phyloP scores from a whole-genome alignment of 23 tunicate genomes.

The Trididemnum miniatum region DNA sequence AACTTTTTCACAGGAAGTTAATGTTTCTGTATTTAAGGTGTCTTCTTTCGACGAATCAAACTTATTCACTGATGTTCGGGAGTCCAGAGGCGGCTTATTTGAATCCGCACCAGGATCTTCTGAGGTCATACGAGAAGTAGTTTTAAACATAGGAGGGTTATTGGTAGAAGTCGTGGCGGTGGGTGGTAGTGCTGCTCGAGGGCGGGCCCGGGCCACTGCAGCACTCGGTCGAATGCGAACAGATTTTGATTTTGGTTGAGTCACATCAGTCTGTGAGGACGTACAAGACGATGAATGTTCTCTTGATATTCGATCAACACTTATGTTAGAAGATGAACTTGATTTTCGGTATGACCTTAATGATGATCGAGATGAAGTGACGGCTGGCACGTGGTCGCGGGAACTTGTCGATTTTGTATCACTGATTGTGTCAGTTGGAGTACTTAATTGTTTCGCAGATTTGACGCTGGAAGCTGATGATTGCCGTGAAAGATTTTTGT shows the following conservation, averaged over 20 bases:
- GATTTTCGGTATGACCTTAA: background rate
- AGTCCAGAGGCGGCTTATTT: background rate
- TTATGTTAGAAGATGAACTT: constrained; percentile 20
- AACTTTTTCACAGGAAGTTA: background rate
- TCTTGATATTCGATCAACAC: background rate
- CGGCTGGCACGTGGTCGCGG: background rate
- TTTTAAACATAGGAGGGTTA: constrained; percentile 76
- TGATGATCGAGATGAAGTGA: background rate
- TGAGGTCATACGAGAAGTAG: background rate
- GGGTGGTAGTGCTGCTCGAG: constrained; percentile 22
- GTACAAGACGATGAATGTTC: background rate
- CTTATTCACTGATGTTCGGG: constrained; percentile 7
- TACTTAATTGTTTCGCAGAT: background rate
- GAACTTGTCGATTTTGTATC: background rate
- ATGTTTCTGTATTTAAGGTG: background rate
- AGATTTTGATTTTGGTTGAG: background rate
- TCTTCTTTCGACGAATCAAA: constrained; percentile 2
- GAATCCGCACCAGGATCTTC: background rate
- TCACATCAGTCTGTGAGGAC: background rate
- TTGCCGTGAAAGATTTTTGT: constrained; percentile 18
- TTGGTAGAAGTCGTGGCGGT: constrained; percentile 28
- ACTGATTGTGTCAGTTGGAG: background rate
- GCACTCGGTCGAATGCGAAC: constrained; percentile 39
- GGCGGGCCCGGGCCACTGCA: constrained; percentile 45
- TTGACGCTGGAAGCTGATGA: constrained; percentile 24